Base-by-base conservation (phyloP, 2,888 invertebrate genomes). In the Tribolium freemani region DNA sequence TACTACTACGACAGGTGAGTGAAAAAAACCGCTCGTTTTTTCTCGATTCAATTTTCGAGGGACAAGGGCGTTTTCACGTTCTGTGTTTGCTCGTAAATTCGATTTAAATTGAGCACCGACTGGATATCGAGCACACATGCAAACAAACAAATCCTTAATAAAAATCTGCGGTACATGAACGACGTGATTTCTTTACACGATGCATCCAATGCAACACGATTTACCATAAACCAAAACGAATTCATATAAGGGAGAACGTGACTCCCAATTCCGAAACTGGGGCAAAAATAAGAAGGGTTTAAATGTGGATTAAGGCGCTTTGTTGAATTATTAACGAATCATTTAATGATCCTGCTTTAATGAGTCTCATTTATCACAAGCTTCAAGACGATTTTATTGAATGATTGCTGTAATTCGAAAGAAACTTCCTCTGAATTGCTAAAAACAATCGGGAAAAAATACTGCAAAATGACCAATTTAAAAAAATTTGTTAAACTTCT, bases 1-100 rank as follows among this genome's bases (percentile, higher is more conserved):
- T 91, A 91, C 87, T 91, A 91, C 85, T 91, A 91, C 83, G 91
- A 91, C 87, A 91, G 91, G 91, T 91, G 87, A 88, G 90, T 71
- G 73, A 72, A 63, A 70, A 75, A 72, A 75, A 74, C n/a, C 16
- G 16, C 1, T 16, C 53, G 20, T 58, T 58, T 45, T 6, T 44
- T 16, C 5, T 13, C 21, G 63, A 66, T 54, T 56, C 54, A 66
- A 56, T 66, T 66, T 66, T 21, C 46, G 30, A 48, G 48, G 16
- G 45, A 31, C 30, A 46, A 20, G 21, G 26, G 30, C 20, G 46
- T 66, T 66, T 54, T 56, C 66, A 56, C 66, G 66, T 66, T 44
- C 30, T 30, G 45, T 46, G 53, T 66, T 45, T 45, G 66, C 56
- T 48, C 57, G 26, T 57, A 67, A 57, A 67, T 67, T 67, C 67